phyloP scores from a whole-genome alignment of 2,888 invertebrate species.

The Parelbella ahira region DNA sequence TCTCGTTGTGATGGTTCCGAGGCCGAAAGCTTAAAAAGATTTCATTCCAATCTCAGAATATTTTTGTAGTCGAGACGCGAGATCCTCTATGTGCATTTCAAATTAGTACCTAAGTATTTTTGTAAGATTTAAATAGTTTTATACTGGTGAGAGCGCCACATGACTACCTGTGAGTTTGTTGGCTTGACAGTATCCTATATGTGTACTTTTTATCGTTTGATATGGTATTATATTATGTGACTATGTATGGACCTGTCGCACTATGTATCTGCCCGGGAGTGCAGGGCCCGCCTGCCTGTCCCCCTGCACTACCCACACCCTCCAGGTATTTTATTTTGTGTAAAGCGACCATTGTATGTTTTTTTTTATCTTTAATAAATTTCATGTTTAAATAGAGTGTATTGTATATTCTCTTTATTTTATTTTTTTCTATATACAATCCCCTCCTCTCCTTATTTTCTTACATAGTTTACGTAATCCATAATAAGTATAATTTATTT shows the following conservation, averaged over 20 bases:
- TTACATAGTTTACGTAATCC: constrained; percentile 59
- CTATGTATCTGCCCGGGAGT: constrained; percentile 56
- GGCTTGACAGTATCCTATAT: constrained; percentile 77
- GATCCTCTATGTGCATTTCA: constrained; percentile 79
- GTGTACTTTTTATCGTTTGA: constrained; percentile 73
- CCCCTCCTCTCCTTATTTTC: constrained; percentile 69
- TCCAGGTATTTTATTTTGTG: constrained; percentile 79
- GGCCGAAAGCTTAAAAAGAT: constrained; percentile 71
- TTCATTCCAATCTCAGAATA: constrained; percentile 81
- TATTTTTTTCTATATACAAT: constrained; percentile 70
- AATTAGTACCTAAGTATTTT: constrained; percentile 80
- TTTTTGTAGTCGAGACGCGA: constrained; percentile 78
- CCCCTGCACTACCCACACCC: constrained; percentile 52
- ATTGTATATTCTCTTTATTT: constrained; percentile 78
- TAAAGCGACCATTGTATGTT: constrained; percentile 78
- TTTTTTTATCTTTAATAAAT: constrained; percentile 79
- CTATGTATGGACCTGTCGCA: constrained; percentile 76
- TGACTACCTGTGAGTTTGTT: constrained; percentile 76
- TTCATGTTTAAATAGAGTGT: constrained; percentile 80
- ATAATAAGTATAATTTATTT: constrained; percentile 60
- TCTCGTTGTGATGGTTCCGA: constrained; percentile 65
- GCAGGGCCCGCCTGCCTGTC: constrained; percentile 46
- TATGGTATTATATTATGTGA: constrained; percentile 77
- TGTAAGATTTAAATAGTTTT: constrained; percentile 79
- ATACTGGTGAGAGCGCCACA: constrained; percentile 75